Evolutionary conservation across 2,113 vertebrate genomes (phyloP).

Genomic region (Gopherus flavomarginatus): DNA sequence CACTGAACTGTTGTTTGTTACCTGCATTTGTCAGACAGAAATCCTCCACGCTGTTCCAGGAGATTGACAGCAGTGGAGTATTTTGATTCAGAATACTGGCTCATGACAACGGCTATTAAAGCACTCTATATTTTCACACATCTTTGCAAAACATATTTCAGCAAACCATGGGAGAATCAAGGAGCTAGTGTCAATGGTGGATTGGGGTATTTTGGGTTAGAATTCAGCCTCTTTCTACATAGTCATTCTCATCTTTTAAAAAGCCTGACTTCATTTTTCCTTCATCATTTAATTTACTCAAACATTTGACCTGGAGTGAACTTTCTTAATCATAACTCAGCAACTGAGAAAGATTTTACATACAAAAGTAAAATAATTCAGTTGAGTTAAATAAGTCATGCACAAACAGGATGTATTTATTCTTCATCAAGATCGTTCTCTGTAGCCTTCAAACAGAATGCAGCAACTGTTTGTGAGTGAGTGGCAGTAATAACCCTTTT

Average conservation of each 20-base stretch:
- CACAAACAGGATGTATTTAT: neutral
- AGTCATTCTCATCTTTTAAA: neutral
- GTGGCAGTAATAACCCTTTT: accelerated
- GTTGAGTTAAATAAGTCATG: neutral
- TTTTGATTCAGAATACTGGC: neutral
- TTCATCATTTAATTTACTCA: conserved; percentile 11
- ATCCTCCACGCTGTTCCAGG: neutral
- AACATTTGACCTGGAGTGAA: neutral
- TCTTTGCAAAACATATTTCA: neutral
- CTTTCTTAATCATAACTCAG: neutral
- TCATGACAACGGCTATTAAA: neutral
- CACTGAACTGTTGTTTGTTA: neutral
- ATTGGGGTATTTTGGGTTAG: neutral
- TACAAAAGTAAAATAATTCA: neutral
- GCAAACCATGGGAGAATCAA: neutral
- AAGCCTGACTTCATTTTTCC: neutral
- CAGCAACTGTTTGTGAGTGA: neutral
- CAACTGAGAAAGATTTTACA: neutral
- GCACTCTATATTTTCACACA: neutral
- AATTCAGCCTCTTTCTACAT: neutral
- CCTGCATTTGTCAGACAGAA: neutral
- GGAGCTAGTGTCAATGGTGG: neutral
- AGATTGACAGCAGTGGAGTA: neutral
- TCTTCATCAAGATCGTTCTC: neutral
- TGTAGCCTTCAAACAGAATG: neutral